A percentile compares a stretch with the other conserved stretches of the same genome.
Evolutionary conservation across 2,888 invertebrate species (phyloP).

Genomic region (Branchipolynoe longqiensis): DNA sequence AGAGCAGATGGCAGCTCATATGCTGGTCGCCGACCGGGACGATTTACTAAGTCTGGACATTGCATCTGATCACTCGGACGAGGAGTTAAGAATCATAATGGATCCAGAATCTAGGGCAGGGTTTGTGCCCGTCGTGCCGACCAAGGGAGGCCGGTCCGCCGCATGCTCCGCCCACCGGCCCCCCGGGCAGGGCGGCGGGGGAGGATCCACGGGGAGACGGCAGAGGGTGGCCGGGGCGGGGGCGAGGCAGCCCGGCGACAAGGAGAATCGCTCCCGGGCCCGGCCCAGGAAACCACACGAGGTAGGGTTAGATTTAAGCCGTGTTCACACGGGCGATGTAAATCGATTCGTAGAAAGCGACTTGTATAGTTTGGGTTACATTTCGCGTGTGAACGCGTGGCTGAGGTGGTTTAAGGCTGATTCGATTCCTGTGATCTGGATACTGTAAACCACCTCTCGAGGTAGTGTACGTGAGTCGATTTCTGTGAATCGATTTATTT

Average conservation of each 20-base stretch:
- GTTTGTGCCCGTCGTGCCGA: not conserved
- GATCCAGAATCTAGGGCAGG: constrained; percentile 20
- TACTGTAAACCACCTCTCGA: no score
- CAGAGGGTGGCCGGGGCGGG: not conserved
- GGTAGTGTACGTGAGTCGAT: no score
- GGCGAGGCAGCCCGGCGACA: not conserved
- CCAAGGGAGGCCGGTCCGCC: not conserved
- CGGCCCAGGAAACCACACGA: constrained; percentile 6
- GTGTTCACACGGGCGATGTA: no score
- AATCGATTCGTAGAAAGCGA: no score
- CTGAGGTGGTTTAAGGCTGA: not conserved
- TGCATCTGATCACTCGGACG: constrained; percentile 8
- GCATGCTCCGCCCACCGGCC: not conserved
- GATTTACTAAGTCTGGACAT: constrained; percentile 10
- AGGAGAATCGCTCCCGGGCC: constrained; percentile 11
- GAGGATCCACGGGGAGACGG: not conserved
- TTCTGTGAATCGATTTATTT: no score
- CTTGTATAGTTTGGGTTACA: no score
- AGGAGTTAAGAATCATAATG: constrained; percentile 23
- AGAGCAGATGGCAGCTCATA: constrained; percentile 27
- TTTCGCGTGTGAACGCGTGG: no score
- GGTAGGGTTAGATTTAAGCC: not conserved
- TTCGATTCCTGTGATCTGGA: no score
- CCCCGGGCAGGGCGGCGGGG: not conserved
- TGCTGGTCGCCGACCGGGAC: constrained; percentile 17